A percentile compares a stretch with the other conserved stretches of the same genome.
Conservation (phyloP, 2,797 vertebrate genomes). For the Eulemur coronatus region DNA sequence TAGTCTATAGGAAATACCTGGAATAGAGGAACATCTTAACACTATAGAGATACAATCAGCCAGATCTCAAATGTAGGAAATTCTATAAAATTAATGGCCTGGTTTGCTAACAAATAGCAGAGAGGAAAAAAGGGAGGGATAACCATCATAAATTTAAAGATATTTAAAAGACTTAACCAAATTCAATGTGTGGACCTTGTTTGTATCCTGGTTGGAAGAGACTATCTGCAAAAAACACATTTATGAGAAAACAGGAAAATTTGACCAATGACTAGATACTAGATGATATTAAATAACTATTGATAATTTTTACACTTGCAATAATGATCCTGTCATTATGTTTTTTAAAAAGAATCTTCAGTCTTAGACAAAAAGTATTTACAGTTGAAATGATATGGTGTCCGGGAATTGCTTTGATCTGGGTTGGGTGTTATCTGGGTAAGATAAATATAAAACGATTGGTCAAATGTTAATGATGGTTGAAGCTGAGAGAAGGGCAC, state of each 20-base stretch:
- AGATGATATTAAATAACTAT: not conserved
- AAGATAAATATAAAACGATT: not conserved
- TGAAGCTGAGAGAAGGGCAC: not conserved
- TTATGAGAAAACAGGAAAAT: not conserved
- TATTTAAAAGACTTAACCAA: not conserved
- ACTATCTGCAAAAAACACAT: not conserved
- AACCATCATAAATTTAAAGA: not conserved
- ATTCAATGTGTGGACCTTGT: not conserved
- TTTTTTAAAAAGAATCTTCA: not conserved
- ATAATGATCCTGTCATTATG: not conserved
- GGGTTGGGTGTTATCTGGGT: not conserved
- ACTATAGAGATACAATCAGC: not conserved
- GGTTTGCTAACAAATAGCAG: not conserved
- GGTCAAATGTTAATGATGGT: not conserved
- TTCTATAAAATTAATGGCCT: not conserved
- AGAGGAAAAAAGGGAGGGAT: no score
- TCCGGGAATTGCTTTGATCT: not conserved
- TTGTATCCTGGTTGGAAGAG: not conserved
- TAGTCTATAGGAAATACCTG: not conserved
- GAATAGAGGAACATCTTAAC: not conserved
- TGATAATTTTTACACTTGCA: not conserved
- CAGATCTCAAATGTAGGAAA: not conserved
- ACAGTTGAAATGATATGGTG: not conserved
- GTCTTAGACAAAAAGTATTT: not conserved
- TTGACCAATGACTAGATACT: not conserved